Conservation (phyloP, 2,888 invertebrate species). For the Brenthis daphne region DNA sequence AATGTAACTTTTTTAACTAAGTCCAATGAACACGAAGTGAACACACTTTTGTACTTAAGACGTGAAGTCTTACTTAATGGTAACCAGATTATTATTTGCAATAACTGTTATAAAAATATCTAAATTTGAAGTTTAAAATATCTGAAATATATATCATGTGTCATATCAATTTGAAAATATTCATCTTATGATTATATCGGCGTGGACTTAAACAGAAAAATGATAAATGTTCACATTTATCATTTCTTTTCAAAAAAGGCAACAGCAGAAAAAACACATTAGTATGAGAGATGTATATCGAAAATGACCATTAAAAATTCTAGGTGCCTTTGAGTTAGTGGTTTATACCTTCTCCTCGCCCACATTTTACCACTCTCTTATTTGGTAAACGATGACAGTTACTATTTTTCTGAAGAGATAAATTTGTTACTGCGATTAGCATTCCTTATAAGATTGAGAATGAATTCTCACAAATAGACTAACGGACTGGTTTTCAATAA, state of each 20-base stretch:
- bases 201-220: slow-evolving; percentile 20
- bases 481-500: background rate
- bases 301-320: slow-evolving; percentile 19
- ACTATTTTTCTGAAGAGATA: slow-evolving; percentile 26
- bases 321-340: slow-evolving; percentile 30
- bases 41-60: slow-evolving; percentile 18
- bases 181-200: slow-evolving; percentile 18
- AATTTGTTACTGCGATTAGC: slow-evolving; percentile 10
- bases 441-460: background rate
- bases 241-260: slow-evolving; percentile 24
- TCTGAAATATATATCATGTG: slow-evolving; percentile 8
- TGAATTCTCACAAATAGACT: background rate
- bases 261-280: slow-evolving; percentile 25
- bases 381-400: slow-evolving; percentile 34
- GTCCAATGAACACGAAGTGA: background rate
- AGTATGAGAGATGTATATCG: slow-evolving; percentile 23
- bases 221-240: slow-evolving; percentile 24
- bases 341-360: slow-evolving; percentile 28
- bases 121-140: background rate
- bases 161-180: slow-evolving; percentile 9
- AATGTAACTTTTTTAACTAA: background rate
- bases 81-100: slow-evolving; percentile 1
- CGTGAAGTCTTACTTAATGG: slow-evolving; percentile 5
- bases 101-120: too few relatives aligned
- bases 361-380: slow-evolving; percentile 27